Percentiles rank a stretch among this genome's conserved stretches.
phyloP scores from a whole-genome alignment of 2,888 invertebrate species.

The Nymphalis polychloros region DNA sequence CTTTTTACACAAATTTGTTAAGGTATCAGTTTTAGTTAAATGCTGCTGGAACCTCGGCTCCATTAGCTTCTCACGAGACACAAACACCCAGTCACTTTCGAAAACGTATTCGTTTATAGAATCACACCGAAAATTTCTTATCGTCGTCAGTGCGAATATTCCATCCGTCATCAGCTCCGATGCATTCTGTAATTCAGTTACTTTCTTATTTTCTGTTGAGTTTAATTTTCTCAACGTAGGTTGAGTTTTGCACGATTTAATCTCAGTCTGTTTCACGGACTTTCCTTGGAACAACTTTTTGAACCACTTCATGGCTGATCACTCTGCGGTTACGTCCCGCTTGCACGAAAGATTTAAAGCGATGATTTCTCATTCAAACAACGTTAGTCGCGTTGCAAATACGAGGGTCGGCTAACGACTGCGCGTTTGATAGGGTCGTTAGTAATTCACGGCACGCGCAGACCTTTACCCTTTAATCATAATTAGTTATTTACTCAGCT shows the following conservation, averaged over 20 bases:
- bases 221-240: constrained; percentile 48
- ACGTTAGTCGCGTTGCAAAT: constrained; percentile 36
- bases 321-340: constrained; percentile 83
- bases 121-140: constrained; percentile 65
- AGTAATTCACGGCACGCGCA: constrained; percentile 65
- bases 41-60: constrained; percentile 65
- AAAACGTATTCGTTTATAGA: constrained; percentile 59
- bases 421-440: constrained; percentile 46
- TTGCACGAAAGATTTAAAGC: constrained; percentile 83
- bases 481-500: constrained; percentile 71
- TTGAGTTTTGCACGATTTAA: constrained; percentile 42
- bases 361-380: constrained; percentile 83
- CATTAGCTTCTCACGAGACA: constrained; percentile 58
- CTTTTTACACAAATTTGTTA: constrained; percentile 59
- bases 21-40: constrained; percentile 52
- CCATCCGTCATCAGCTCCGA: constrained; percentile 48
- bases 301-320: constrained; percentile 84
- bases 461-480: constrained; percentile 74
- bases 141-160: constrained; percentile 66
- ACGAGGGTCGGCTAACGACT: constrained; percentile 55
- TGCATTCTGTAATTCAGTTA: constrained; percentile 44
- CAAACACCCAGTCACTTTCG: constrained; percentile 72
- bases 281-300: constrained; percentile 83
- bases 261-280: constrained; percentile 70
- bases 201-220: constrained; percentile 28